Conservation (phyloP, 2,888 invertebrate species). For the Galeopsomyia nigrocyanea region DNA sequence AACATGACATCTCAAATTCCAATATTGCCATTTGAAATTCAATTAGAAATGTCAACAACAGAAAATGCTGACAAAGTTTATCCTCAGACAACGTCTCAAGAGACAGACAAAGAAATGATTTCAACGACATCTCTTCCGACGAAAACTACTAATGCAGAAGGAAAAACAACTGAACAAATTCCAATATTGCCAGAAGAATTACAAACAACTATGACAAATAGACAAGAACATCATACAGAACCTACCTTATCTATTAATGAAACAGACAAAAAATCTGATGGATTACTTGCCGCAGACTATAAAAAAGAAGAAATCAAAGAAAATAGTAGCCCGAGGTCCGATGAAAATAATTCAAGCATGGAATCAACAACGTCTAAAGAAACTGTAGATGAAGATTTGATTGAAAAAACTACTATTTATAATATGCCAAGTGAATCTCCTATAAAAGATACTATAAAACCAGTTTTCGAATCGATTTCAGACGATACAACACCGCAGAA, state of each 20-base stretch:
- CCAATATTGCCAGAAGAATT: slow-evolving; percentile 65
- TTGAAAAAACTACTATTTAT: slow-evolving; percentile 18
- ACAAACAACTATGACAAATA: slow-evolving; percentile 55
- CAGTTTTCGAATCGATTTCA: slow-evolving; percentile 61
- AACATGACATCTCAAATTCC: slow-evolving; percentile 63
- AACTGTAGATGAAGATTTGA: slow-evolving; percentile 18
- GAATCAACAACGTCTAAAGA: slow-evolving; percentile 20
- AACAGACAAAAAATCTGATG: slow-evolving; percentile 37
- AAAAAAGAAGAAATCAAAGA: slow-evolving; percentile 6
- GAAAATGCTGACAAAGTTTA: slow-evolving; percentile 53
- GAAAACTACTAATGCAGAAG: slow-evolving; percentile 49
- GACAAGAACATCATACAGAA: slow-evolving; percentile 34
- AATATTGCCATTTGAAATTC: slow-evolving; percentile 64
- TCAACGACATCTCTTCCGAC: slow-evolving; percentile 47
- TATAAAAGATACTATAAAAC: slow-evolving; percentile 55
- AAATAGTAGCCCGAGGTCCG: slow-evolving; percentile 1
- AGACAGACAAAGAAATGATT: slow-evolving; percentile 49
- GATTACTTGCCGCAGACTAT: not conserved
- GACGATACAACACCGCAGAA: slow-evolving; percentile 57
- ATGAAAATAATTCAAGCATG: slow-evolving; percentile 6
- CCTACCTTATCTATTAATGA: slow-evolving; percentile 28
- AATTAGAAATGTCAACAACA: slow-evolving; percentile 61
- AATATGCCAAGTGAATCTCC: slow-evolving; percentile 9
- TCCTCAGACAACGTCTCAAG: slow-evolving; percentile 38
- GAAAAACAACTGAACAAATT: slow-evolving; percentile 63